phyloP scores from a whole-genome alignment of 2,888 invertebrate genomes.

The Galerucella calmariensis region DNA sequence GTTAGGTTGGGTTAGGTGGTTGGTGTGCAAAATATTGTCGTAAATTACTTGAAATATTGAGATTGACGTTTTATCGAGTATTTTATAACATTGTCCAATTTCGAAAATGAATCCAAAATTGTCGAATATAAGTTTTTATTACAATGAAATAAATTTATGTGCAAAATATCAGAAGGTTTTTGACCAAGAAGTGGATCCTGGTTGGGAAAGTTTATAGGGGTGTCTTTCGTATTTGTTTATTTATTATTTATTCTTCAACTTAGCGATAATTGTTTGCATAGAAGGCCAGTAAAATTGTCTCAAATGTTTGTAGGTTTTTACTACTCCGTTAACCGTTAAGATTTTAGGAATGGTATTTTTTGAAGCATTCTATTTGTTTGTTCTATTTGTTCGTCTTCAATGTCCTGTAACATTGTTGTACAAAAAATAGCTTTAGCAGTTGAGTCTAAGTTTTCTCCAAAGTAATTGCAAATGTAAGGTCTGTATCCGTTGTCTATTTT shows the following conservation, averaged over 20 bases:
- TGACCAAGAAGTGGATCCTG: conserved; percentile 5
- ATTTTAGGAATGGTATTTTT: too few species aligned
- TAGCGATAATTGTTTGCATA: neutral
- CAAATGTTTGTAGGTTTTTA: conserved; percentile 59
- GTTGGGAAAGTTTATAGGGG: conserved; percentile 5
- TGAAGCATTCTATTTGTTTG: too few species aligned
- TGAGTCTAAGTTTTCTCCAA: conserved; percentile 31
- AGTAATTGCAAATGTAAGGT: conserved; percentile 18
- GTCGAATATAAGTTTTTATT: neutral
- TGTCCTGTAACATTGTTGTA: conserved; percentile 4
- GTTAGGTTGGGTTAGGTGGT: neutral
- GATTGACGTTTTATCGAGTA: too few species aligned
- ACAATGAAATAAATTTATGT: conserved; percentile 9
- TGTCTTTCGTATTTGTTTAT: too few species aligned
- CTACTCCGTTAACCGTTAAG: too few species aligned
- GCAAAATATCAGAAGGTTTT: conserved; percentile 8
- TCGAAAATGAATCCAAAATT: neutral
- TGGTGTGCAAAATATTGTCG: neutral
- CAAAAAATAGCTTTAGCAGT: conserved; percentile 35
- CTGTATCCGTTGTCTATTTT: neutral
- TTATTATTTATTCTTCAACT: too few species aligned
- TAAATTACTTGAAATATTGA: neutral
- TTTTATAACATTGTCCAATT: neutral
- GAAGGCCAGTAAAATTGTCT: conserved; percentile 66
- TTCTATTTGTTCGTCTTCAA: too few species aligned